A percentile compares a stretch with the other conserved stretches of the same genome.
phyloP scores from a whole-genome alignment of 2,888 invertebrate species.

The Ormyrus nitidulus region DNA sequence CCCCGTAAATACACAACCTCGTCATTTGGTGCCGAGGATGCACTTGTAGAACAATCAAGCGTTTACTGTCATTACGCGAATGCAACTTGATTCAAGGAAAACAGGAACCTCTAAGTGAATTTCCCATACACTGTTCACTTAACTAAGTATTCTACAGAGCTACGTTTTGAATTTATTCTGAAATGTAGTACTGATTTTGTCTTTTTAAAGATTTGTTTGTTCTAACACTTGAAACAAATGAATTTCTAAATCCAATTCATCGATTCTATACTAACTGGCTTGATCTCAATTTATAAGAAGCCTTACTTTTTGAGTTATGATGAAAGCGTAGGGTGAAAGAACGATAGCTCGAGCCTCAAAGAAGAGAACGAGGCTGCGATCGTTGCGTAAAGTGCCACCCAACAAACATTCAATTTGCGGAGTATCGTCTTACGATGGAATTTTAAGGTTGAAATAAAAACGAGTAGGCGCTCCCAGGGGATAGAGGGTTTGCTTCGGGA shows the following conservation, averaged over 20 bases:
- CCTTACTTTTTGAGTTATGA: too few species aligned
- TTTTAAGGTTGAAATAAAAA: slow-evolving; percentile 63
- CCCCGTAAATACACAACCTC: slow-evolving; percentile 18
- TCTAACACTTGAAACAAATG: too few species aligned
- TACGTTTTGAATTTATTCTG: too few species aligned
- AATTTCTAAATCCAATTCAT: too few species aligned
- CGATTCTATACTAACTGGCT: too few species aligned
- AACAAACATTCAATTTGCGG: slow-evolving; percentile 70
- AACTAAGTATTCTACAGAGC: too few species aligned
- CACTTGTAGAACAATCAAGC: slow-evolving; percentile 11
- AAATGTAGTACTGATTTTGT: too few species aligned
- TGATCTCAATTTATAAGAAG: too few species aligned
- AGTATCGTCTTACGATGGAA: slow-evolving; percentile 69
- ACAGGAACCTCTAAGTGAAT: slow-evolving; percentile 13
- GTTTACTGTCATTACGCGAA: slow-evolving; percentile 11
- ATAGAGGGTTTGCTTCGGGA: slow-evolving; percentile 5
- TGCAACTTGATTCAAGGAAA: slow-evolving; percentile 16
- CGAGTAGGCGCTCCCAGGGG: slow-evolving; percentile 24
- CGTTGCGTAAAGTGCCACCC: slow-evolving; percentile 58
- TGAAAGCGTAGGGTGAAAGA: too few species aligned
- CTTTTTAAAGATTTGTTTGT: too few species aligned
- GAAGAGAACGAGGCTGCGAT: slow-evolving; percentile 36
- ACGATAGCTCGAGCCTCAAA: too few species aligned
- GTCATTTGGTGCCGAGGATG: slow-evolving; percentile 30
- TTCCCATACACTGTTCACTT: too few species aligned